A percentile compares a stretch with the other conserved stretches of the same genome.
phyloP scores from a whole-genome alignment of 2,113 vertebrate species.

The Notechis scutatus region DNA sequence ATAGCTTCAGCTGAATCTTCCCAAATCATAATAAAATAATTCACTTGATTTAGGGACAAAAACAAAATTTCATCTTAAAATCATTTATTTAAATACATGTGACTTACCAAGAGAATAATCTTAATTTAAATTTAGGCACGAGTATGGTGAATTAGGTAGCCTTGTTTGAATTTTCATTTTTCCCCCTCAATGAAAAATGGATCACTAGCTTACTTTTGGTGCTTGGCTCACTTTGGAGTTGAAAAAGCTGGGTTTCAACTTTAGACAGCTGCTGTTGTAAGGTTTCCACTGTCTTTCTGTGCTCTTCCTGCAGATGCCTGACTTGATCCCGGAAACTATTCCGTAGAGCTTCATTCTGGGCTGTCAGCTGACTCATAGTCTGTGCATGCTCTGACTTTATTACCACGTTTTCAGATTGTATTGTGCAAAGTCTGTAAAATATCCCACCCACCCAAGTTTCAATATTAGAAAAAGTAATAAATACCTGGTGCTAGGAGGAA shows the following conservation, averaged over 20 bases:
- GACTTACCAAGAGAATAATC: background rate
- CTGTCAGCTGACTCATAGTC: conserved; percentile 74
- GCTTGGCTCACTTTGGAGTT: conserved; percentile 78
- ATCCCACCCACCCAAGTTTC: background rate
- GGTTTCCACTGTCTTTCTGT: conserved; percentile 87
- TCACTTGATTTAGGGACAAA: background rate
- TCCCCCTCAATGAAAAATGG: background rate
- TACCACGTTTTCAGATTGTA: conserved; percentile 84
- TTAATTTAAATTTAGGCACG: background rate
- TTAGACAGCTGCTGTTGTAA: conserved; percentile 86
- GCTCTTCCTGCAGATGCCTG: conserved; percentile 89
- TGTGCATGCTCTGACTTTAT: conserved; percentile 85
- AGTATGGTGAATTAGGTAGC: background rate
- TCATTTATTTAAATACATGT: background rate
- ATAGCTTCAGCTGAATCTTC: background rate
- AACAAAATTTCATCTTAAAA: background rate
- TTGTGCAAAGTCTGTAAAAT: conserved; percentile 77
- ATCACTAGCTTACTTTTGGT: conserved; percentile 74
- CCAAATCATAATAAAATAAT: background rate
- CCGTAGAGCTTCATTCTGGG: conserved; percentile 81
- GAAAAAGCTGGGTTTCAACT: conserved; percentile 88
- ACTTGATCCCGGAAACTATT: conserved; percentile 87
- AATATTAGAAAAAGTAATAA: background rate
- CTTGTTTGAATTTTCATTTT: background rate
- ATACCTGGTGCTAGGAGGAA: background rate